Percentiles rank a stretch among this genome's conserved stretches.
Evolutionary conservation across 2,797 vertebrate genomes (phyloP).

Genomic region (Euphonia xanthogaster): DNA sequence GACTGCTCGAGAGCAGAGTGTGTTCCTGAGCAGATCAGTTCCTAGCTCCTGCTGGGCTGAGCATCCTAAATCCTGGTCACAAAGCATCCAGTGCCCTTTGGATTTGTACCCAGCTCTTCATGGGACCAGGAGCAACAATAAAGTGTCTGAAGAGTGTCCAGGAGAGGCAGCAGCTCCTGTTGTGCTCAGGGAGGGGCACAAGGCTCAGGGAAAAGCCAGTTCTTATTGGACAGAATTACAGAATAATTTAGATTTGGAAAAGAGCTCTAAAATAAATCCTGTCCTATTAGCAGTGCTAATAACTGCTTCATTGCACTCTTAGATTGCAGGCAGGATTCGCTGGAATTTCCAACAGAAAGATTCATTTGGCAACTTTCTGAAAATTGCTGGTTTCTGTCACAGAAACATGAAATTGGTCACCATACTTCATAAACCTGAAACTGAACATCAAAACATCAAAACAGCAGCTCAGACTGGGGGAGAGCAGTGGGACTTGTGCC

Average conservation of each 20-base stretch:
- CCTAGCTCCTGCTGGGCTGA: background rate
- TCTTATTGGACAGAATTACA: background rate
- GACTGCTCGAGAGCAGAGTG: background rate
- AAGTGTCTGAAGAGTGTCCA: background rate
- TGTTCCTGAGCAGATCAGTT: background rate
- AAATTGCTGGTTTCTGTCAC: background rate
- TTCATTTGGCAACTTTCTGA: background rate
- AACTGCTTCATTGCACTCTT: background rate
- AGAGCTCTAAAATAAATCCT: background rate
- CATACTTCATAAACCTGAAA: background rate
- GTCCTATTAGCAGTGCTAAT: background rate
- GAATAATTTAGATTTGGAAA: background rate
- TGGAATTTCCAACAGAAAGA: background rate
- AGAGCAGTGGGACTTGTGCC: background rate
- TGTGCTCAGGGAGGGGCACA: background rate
- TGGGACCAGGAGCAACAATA: background rate
- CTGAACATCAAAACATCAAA: background rate
- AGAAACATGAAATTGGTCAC: background rate
- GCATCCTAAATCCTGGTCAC: background rate
- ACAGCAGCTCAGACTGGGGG: background rate
- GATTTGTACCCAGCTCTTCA: background rate
- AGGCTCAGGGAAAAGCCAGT: background rate
- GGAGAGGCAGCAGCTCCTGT: background rate
- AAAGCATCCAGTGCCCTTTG: background rate
- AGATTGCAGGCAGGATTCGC: background rate